Conservation (phyloP, 2,797 vertebrate genomes). For the Chelonia mydas region DNA sequence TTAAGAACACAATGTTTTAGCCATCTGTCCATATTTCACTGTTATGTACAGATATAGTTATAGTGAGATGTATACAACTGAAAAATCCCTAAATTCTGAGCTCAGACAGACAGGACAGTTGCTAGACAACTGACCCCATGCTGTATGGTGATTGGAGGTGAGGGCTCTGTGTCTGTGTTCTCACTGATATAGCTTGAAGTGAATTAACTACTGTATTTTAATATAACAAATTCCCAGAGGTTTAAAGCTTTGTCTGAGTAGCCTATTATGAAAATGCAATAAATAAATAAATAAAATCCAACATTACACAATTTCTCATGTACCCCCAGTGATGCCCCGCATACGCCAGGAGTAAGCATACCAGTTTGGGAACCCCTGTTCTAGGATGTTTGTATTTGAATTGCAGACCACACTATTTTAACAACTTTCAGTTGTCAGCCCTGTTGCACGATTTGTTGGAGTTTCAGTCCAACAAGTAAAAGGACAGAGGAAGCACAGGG, state of each 20-base stretch:
- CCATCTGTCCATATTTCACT: neutral
- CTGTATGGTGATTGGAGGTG: neutral
- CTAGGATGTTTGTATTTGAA: neutral
- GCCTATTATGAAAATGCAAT: neutral
- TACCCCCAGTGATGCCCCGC: too few species aligned
- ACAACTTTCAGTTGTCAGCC: neutral
- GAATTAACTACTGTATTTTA: neutral
- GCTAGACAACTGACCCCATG: neutral
- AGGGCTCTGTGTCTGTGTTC: neutral
- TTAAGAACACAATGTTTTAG: neutral
- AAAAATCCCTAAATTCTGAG: neutral
- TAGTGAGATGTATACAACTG: neutral
- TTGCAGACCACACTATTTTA: neutral
- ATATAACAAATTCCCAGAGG: neutral
- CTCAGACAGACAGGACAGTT: neutral
- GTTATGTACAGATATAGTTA: neutral
- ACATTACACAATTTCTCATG: neutral
- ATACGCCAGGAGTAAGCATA: neutral
- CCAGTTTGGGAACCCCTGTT: neutral
- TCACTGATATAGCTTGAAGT: neutral
- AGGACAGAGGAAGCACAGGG: too few species aligned
- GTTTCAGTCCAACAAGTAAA: too few species aligned
- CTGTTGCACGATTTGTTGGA: neutral
- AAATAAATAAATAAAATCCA: neutral
- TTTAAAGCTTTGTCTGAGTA: neutral